phyloP scores from a whole-genome alignment of 2,113 vertebrate genomes.

The Setophaga coronata region DNA sequence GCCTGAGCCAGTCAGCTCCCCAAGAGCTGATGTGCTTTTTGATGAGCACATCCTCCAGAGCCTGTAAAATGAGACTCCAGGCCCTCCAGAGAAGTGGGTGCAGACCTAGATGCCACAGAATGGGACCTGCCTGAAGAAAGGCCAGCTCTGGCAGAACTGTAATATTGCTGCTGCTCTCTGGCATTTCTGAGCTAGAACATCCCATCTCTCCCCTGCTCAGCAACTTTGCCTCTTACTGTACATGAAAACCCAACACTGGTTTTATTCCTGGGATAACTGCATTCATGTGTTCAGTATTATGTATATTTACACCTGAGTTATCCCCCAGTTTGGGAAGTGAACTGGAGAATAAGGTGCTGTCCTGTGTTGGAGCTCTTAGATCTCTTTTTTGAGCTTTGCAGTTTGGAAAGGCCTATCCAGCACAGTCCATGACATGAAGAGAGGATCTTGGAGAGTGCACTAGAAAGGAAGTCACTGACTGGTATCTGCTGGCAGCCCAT shows the following conservation, averaged over 20 bases:
- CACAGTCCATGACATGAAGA: not conserved
- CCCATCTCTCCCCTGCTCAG: not conserved
- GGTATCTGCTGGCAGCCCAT: not conserved
- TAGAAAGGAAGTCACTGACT: not conserved
- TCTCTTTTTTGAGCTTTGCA: not conserved
- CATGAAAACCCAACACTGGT: not conserved
- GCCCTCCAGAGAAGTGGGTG: not conserved
- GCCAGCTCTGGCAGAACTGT: not conserved
- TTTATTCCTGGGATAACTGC: not conserved
- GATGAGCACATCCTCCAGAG: not conserved
- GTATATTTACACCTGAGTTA: not conserved
- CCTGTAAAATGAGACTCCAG: not conserved
- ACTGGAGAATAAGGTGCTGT: not conserved
- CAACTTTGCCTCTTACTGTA: not conserved
- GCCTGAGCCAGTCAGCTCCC: constrained; percentile 35
- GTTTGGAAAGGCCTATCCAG: not conserved
- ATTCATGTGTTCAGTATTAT: not conserved
- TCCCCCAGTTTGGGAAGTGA: not conserved
- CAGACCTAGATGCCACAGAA: not conserved
- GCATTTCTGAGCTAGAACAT: not conserved
- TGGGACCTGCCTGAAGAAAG: not conserved
- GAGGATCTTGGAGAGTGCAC: not conserved
- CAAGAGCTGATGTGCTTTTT: not conserved
- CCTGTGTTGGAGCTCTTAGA: not conserved
- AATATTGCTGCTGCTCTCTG: not conserved